Evolutionary conservation across 2,888 invertebrate genomes (phyloP), one percentile per base, ranked within the genome.

Genomic region (Noctua comes): DNA sequence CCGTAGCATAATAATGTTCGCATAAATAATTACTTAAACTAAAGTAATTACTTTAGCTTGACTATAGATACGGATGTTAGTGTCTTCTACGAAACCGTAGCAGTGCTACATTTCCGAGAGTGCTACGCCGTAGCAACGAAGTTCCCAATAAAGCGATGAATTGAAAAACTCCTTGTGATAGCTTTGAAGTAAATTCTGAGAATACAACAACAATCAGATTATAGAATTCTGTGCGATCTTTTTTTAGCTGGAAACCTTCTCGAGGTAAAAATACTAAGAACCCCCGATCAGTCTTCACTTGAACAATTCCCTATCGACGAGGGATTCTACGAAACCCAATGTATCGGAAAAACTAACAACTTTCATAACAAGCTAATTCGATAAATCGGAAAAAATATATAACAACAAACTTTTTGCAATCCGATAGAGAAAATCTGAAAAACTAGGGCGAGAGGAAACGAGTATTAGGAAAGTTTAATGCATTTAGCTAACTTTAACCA

Each of bases 401-500:
- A 83, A 85, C 70, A 80, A 81, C 72, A 68, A 84, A 88, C 80
- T 87, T 82, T 84, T 68, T 73, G 79, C 83, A 84, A 84, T 80
- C 68, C 80, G 73, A 82, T 74, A 75, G 76, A 86, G 40, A 74
- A 81, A 76, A 64, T 46, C n/a, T 31, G 69, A 68, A 88, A 88
- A 91, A 91, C 88, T 89, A 88, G 88, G 85, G 72, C 87, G 86
- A 79, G 82, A 80, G 82, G 89, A 91, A 91, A 88, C 27, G 90
- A 86, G 85, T 88, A 90, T 93, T 91, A 92, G 75, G 82, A 75
- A 88, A 90, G 89, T 91, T 90, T 80, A 89, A 90, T 89, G 88
- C 89, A 89, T 91, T 91, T 92, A 90, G 84, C 88, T 81, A 92
- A 93, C 87, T 93, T 93, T 82, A 84, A 77, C 87, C 91, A 91